A percentile compares a stretch with the other conserved stretches of the same genome.
These are phyloP conservation scores for Catagonus wagneri DNA, from an alignment of 2,113 vertebrate species.

Conservation along the genomic window DNA sequence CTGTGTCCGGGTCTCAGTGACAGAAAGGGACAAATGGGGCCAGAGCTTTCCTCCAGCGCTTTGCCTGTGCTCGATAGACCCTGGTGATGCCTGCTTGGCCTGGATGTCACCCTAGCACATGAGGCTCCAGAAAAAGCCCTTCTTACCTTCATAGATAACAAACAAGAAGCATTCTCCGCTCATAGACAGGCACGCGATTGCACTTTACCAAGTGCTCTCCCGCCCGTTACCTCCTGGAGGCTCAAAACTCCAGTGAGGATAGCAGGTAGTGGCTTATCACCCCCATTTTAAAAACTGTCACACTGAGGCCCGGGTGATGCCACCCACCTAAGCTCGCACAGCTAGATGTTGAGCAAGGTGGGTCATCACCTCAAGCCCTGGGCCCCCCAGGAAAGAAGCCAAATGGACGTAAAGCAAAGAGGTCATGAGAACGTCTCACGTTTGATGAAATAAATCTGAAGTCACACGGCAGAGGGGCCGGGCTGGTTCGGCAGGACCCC, in stretches of 20 bases:
- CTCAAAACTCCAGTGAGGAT: background rate
- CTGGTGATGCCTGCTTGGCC: background rate
- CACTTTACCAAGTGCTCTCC: background rate
- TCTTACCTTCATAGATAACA: background rate
- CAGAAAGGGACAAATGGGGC: background rate
- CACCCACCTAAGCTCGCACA: background rate
- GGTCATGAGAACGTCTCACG: conserved; percentile 71
- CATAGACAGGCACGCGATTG: no score
- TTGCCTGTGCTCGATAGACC: background rate
- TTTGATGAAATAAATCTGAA: conserved; percentile 77
- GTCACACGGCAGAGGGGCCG: conserved; percentile 77
- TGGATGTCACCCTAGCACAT: background rate
- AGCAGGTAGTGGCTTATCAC: background rate
- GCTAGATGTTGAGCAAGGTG: background rate
- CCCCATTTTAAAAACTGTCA: background rate
- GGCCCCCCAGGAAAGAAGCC: conserved; percentile 59
- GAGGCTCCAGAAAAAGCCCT: background rate
- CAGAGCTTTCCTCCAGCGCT: background rate
- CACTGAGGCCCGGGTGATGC: background rate
- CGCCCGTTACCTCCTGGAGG: background rate
- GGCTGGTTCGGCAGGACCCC: conserved; percentile 73
- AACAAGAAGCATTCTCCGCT: background rate
- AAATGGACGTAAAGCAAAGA: conserved; percentile 66
- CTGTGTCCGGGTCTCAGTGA: background rate
- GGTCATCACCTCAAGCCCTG: background rate